Evolutionary conservation across 2,113 vertebrate species (phyloP).

Genomic region (Pristiophorus japonicus): DNA sequence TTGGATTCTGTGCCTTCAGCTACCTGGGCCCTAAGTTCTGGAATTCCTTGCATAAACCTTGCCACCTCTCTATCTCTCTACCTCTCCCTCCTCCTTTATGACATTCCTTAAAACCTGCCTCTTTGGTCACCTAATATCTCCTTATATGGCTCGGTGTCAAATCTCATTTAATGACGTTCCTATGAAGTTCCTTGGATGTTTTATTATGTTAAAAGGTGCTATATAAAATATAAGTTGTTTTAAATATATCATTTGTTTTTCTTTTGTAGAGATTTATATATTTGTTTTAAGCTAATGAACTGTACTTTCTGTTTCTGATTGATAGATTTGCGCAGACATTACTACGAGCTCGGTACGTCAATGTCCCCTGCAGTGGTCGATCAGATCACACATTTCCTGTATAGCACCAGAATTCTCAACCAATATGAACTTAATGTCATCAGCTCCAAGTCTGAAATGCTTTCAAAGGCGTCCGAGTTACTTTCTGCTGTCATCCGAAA

Average conservation of each 20-base stretch:
- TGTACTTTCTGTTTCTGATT: slow-evolving; percentile 11
- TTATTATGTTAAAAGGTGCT: not conserved
- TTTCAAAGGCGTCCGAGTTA: slow-evolving; percentile 43
- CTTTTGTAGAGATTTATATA: not conserved
- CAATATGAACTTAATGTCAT: slow-evolving; percentile 46
- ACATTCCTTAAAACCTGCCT: no score
- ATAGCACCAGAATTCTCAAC: slow-evolving; percentile 39
- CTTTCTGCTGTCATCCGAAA: slow-evolving; percentile 47
- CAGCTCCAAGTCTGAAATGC: slow-evolving; percentile 37
- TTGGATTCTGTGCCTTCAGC: no score
- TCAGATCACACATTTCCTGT: slow-evolving; percentile 42
- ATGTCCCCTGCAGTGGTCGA: slow-evolving; percentile 43
- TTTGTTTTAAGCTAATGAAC: not conserved
- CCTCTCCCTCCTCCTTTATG: no score
- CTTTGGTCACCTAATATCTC: not conserved
- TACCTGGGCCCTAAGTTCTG: no score
- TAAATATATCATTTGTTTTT: not conserved
- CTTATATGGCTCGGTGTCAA: not conserved
- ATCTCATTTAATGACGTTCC: not conserved
- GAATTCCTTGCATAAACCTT: no score
- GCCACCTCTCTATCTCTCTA: no score
- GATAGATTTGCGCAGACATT: slow-evolving; percentile 39
- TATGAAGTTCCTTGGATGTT: not conserved
- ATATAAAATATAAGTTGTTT: not conserved
- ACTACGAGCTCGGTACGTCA: slow-evolving; percentile 39